These are phyloP conservation scores for Ageneiosus marmoratus DNA, from an alignment of 2,113 vertebrate genomes.

Conservation along the genomic window DNA sequence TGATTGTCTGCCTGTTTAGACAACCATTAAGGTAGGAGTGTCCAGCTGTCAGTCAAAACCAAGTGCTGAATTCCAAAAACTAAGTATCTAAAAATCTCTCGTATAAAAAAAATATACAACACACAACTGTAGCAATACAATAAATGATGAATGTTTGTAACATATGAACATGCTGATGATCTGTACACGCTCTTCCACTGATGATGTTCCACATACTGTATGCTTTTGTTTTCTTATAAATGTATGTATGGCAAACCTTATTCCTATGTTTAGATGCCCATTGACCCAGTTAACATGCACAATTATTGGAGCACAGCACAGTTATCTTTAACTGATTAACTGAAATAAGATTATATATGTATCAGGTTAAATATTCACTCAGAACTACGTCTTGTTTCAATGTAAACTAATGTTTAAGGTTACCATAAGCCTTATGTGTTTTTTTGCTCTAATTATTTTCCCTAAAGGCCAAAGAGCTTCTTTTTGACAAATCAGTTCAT, in stretches of 20 bases:
- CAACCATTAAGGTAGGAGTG: neutral
- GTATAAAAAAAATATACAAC: neutral
- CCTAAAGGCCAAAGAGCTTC: constrained; percentile 10
- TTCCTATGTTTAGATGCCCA: neutral
- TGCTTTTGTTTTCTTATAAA: neutral
- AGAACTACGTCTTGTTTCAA: too few relatives aligned
- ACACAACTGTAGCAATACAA: neutral
- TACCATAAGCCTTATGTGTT: neutral
- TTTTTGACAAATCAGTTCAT: neutral
- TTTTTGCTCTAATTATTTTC: neutral
- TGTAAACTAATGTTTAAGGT: too few relatives aligned
- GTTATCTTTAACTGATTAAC: neutral
- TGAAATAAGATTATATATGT: neutral
- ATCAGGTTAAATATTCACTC: neutral
- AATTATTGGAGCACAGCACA: constrained; percentile 9
- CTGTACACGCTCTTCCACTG: neutral
- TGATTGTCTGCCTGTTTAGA: constrained; percentile 32
- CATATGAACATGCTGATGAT: neutral
- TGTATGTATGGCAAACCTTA: neutral
- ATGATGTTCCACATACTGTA: neutral
- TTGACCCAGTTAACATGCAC: neutral
- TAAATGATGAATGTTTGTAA: neutral
- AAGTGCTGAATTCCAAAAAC: constrained; percentile 19
- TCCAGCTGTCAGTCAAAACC: constrained; percentile 2
- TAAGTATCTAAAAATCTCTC: neutral